phyloP scores from a whole-genome alignment of 2,888 invertebrate species.

The Chirona hameri region DNA sequence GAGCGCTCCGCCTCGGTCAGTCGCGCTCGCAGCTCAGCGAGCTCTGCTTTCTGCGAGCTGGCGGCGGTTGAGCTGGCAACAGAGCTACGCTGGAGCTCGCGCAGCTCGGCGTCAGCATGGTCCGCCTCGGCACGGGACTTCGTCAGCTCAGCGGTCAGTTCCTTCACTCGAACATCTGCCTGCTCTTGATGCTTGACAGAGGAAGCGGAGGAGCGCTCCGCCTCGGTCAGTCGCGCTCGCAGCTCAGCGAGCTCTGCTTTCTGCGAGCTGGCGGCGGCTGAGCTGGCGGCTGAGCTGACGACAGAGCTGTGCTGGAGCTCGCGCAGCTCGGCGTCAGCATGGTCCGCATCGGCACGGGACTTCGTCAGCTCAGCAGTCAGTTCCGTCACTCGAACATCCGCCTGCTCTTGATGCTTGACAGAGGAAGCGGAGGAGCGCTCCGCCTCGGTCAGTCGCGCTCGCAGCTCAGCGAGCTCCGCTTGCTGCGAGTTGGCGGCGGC shows the following conservation, averaged over 20 bases:
- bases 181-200: too few species aligned
- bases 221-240: too few species aligned
- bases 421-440: too few species aligned
- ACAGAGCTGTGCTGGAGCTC: neutral
- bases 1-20: too few species aligned
- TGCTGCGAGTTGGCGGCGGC: too few species aligned
- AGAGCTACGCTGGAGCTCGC: neutral
- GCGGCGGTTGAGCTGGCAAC: neutral
- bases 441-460: too few species aligned
- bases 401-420: neutral
- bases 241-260: too few species aligned
- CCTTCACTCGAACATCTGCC: too few species aligned
- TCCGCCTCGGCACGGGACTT: neutral
- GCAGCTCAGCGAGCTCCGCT: too few species aligned
- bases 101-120: neutral
- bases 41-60: neutral
- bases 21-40: neutral
- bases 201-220: too few species aligned
- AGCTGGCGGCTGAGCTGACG: too few species aligned
- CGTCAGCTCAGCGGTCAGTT: neutral
- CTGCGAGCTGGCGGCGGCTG: too few species aligned
- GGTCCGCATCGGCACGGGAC: conserved; percentile 30
- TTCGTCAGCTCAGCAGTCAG: conserved; percentile 28
- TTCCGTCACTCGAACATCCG: neutral
- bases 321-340: conserved; percentile 29